phyloP scores from a whole-genome alignment of 2,888 invertebrate species.

The Steinernema carpocapsae region DNA sequence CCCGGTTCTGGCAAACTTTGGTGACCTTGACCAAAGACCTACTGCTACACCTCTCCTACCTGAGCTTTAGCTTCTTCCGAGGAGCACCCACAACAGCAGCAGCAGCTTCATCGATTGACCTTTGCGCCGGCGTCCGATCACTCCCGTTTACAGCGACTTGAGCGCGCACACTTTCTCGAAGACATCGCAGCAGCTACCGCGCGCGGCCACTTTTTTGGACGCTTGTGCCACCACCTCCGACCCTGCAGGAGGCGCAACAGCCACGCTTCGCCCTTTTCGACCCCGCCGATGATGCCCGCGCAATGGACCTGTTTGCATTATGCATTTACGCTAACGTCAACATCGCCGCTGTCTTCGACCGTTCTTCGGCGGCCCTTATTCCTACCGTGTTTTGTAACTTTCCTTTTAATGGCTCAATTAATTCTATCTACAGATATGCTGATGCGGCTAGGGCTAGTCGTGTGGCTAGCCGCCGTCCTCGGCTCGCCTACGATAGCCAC shows the following conservation, averaged over 20 bases:
- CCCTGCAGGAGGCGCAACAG: too few species aligned
- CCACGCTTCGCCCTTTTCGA: neutral
- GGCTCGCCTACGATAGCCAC: neutral
- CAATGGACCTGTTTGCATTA: conserved; percentile 8
- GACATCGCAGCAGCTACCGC: neutral
- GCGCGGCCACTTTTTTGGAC: neutral
- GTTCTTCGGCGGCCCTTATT: neutral
- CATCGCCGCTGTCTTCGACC: neutral
- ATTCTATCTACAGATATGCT: conserved; percentile 14
- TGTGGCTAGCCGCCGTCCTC: neutral
- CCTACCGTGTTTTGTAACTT: neutral
- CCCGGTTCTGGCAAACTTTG: conserved; percentile 5
- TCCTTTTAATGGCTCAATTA: neutral
- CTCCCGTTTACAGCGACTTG: conserved; percentile 24
- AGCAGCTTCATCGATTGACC: conserved; percentile 28
- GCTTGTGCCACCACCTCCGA: conserved; percentile 17
- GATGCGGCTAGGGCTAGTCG: conserved; percentile 3
- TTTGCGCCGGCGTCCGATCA: conserved; percentile 11
- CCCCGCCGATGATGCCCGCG: neutral
- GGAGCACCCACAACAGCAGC: neutral
- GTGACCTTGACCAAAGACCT: neutral
- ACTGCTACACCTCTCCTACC: neutral
- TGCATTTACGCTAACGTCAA: conserved; percentile 8
- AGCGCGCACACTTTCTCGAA: too few species aligned
- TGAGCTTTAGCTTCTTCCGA: neutral